phyloP scores from a whole-genome alignment of 2,797 vertebrate genomes.

The Chelmon rostratus region DNA sequence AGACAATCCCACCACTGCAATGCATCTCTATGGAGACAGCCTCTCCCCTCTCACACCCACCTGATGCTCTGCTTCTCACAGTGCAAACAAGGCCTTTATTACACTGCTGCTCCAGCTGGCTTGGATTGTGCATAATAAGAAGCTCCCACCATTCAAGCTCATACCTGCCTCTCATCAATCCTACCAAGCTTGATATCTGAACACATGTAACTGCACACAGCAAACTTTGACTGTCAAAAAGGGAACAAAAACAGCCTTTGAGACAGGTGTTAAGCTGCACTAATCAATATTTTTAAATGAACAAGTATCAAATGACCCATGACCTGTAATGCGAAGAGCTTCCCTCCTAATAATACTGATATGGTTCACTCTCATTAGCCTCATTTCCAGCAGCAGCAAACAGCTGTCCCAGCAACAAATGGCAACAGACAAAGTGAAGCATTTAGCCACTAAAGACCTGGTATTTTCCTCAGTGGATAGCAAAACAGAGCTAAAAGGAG shows the following conservation, averaged over 20 bases:
- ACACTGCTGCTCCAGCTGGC: conserved; percentile 54
- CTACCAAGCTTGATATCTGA: conserved; percentile 19
- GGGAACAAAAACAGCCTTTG: conserved; percentile 8
- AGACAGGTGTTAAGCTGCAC: neutral
- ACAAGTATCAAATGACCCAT: neutral
- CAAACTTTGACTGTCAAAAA: conserved; percentile 19
- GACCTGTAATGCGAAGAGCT: neutral
- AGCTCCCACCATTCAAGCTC: conserved; percentile 26
- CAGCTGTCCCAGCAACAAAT: neutral
- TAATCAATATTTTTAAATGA: neutral
- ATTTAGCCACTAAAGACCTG: neutral
- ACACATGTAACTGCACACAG: neutral
- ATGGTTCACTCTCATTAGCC: neutral
- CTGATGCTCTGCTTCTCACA: conserved; percentile 62
- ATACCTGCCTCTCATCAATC: conserved; percentile 45
- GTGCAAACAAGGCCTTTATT: conserved; percentile 50
- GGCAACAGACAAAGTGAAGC: neutral
- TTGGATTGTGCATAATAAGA: conserved; percentile 21
- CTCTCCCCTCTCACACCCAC: conserved; percentile 81
- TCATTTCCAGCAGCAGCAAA: neutral
- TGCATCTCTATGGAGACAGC: conserved; percentile 68
- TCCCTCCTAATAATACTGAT: neutral
- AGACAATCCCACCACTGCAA: conserved; percentile 65
- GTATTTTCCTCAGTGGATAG: neutral
- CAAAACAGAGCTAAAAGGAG: neutral